These are phyloP conservation scores for Phaethornis superciliosus DNA, from an alignment of 2,113 vertebrate genomes.

Conservation along the genomic window DNA sequence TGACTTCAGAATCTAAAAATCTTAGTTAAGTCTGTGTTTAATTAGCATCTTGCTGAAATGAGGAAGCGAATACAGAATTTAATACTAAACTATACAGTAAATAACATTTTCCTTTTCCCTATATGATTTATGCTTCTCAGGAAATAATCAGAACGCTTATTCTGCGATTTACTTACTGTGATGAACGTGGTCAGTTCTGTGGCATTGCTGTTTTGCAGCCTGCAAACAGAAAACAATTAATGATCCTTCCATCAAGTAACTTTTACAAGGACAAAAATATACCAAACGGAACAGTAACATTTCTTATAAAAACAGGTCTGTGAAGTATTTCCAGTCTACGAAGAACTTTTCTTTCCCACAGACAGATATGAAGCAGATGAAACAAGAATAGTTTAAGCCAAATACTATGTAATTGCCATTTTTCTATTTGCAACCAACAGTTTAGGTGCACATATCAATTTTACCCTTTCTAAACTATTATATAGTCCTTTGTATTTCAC, in stretches of 20 bases:
- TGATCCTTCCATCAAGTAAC: background rate
- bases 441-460: background rate
- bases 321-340: background rate
- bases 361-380: background rate
- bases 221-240: constrained; percentile 76
- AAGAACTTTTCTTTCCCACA: background rate
- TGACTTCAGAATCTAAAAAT: background rate
- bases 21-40: background rate
- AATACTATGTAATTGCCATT: background rate
- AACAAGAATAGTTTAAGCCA: background rate
- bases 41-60: background rate
- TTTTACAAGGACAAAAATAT: background rate
- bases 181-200: constrained; percentile 76
- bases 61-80: background rate
- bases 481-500: background rate
- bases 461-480: background rate
- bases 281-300: background rate
- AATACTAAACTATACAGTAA: background rate
- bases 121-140: background rate
- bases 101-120: background rate
- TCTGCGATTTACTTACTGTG: constrained; percentile 76
- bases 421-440: background rate
- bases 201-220: constrained; percentile 81
- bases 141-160: background rate
- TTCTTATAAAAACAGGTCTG: rapidly evolving